Percentiles rank a stretch among this genome's conserved stretches.
phyloP scores from a whole-genome alignment of 1,140 invertebrate genomes.

The Drosophila repletoides region DNA sequence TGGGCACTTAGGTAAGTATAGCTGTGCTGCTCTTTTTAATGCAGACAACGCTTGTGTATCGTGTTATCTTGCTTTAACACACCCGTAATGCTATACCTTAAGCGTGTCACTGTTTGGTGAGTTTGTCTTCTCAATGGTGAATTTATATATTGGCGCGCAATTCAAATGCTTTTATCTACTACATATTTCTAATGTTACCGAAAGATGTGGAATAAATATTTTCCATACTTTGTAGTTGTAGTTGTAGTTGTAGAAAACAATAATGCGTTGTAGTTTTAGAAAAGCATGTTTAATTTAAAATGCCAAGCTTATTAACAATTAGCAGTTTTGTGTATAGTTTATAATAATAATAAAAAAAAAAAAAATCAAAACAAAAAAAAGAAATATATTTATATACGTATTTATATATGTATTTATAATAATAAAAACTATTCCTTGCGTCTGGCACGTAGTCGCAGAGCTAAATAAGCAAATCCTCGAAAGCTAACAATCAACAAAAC shows the following conservation, averaged over 20 bases:
- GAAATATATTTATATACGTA: slow-evolving; percentile 4
- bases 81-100: not conserved
- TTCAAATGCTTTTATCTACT: slow-evolving; percentile 9
- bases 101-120: slow-evolving; percentile 16
- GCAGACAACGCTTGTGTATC: no score
- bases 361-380: slow-evolving; percentile 32
- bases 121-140: slow-evolving; percentile 13
- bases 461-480: slow-evolving; percentile 89
- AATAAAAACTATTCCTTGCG: slow-evolving; percentile 73
- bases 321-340: slow-evolving; percentile 34
- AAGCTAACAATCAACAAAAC: slow-evolving; percentile 89
- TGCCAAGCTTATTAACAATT: slow-evolving; percentile 22
- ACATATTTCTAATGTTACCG: not conserved
- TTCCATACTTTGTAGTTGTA: no score
- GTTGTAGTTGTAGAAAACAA: not conserved
- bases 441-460: slow-evolving; percentile 86
- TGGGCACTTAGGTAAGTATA: not conserved
- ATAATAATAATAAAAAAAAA: slow-evolving; percentile 44
- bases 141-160: not conserved
- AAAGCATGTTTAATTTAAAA: slow-evolving; percentile 35
- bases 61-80: not conserved
- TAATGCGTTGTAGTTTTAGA: not conserved
- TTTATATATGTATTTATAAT: not conserved
- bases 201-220: no score
- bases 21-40: slow-evolving; percentile 15